Conservation (phyloP, 2,797 vertebrate species). For the Xenentodon cancila region DNA sequence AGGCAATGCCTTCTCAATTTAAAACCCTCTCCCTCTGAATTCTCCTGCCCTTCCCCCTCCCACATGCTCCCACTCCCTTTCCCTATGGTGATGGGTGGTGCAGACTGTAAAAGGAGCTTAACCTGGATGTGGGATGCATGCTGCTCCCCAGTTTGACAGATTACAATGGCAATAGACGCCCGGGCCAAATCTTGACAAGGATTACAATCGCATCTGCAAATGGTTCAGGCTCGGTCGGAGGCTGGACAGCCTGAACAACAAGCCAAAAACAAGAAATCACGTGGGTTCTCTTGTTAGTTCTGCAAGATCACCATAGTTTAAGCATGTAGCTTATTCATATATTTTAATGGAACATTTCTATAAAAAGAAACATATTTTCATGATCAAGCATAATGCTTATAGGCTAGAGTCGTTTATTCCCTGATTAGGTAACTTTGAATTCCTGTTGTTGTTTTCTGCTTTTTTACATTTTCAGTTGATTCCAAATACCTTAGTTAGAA, state of each 20-base stretch:
- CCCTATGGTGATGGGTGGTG: conserved; percentile 60
- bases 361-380: background rate
- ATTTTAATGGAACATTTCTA: background rate
- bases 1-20: conserved; percentile 78
- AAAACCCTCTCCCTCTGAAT: conserved; percentile 44
- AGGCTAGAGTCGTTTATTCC: background rate
- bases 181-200: conserved; percentile 81
- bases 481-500: no score
- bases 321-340: background rate
- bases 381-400: no score
- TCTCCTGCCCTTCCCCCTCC: conserved; percentile 30
- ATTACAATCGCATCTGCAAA: conserved; percentile 83
- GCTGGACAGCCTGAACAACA: conserved; percentile 69
- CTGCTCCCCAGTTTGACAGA: conserved; percentile 80
- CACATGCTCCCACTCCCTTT: conserved; percentile 23
- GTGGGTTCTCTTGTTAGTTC: conserved; percentile 1
- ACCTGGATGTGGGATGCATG: conserved; percentile 79
- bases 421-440: background rate
- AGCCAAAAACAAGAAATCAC: conserved; percentile 7
- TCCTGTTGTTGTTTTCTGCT: no score
- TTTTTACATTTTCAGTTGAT: no score
- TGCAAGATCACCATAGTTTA: background rate
- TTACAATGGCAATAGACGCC: conserved; percentile 84
- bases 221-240: conserved; percentile 72
- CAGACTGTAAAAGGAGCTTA: conserved; percentile 80